Conservation (phyloP, 1,140 invertebrate species). For the Belonocnema kinseyi region DNA sequence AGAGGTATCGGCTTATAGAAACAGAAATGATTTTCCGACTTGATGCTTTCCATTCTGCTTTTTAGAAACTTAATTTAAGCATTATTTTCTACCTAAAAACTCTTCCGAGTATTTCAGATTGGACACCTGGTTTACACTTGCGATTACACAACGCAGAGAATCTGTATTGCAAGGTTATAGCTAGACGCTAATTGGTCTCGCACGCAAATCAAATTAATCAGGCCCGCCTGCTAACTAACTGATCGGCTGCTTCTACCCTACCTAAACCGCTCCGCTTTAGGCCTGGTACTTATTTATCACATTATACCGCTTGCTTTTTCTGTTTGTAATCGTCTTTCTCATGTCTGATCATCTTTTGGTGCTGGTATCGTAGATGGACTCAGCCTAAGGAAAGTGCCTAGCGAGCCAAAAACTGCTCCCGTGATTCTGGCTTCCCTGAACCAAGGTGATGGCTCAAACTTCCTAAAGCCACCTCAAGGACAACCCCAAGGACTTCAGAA, state of each 20-base stretch:
- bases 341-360: conserved; percentile 44
- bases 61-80: neutral
- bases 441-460: conserved; percentile 51
- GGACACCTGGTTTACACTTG: conserved; percentile 16
- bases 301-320: conserved; percentile 44
- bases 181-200: conserved; percentile 39
- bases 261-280: neutral
- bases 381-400: conserved; percentile 61
- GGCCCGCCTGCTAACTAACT: conserved; percentile 29
- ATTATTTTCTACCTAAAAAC: conserved; percentile 14
- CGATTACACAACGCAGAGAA: conserved; percentile 25
- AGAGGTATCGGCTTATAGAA: neutral
- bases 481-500: conserved; percentile 54
- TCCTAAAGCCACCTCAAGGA: conserved; percentile 43
- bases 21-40: neutral
- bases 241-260: neutral
- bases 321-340: conserved; percentile 44
- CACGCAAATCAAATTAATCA: conserved; percentile 36
- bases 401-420: conserved; percentile 59
- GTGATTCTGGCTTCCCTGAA: conserved; percentile 53
- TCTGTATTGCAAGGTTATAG: conserved; percentile 22
- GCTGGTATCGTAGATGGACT: conserved; percentile 64
- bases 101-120: conserved; percentile 30
- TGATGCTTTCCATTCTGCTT: conserved; percentile 10
- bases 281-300: conserved; percentile 4